Percentiles rank a stretch among this genome's conserved stretches.
These are phyloP conservation scores for Hyaena hyaena DNA, from an alignment of 2,113 vertebrate genomes.

Conservation along the genomic window DNA sequence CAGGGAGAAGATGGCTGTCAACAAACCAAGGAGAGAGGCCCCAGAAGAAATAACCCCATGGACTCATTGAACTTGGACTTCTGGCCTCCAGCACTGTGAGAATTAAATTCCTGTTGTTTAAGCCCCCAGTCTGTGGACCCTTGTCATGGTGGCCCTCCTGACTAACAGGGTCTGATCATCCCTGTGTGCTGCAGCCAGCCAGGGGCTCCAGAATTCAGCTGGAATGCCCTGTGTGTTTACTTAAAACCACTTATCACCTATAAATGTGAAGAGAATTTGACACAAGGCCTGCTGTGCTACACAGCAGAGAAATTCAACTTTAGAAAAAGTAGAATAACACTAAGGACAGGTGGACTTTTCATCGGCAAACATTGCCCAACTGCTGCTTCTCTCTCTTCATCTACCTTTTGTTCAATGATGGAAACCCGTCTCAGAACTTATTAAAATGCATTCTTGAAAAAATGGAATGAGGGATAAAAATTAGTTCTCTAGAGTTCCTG, in stretches of 20 bases:
- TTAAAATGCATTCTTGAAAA: neutral
- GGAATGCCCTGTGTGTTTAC: neutral
- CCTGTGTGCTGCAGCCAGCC: accelerated
- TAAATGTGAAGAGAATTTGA: neutral
- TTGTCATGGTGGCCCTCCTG: accelerated
- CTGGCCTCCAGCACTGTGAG: neutral
- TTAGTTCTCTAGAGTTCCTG: neutral
- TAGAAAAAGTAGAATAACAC: neutral
- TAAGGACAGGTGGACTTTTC: constrained; percentile 9
- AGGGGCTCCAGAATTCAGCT: neutral
- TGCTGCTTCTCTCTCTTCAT: neutral
- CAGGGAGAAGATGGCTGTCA: neutral
- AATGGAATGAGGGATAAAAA: neutral
- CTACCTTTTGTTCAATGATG: neutral
- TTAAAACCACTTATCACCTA: neutral
- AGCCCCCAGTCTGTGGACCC: neutral
- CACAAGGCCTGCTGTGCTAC: neutral
- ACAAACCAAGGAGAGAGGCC: neutral
- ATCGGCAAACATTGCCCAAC: constrained; percentile 51
- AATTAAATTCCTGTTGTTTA: neutral
- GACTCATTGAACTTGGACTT: neutral
- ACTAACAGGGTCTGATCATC: neutral
- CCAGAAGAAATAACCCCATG: neutral
- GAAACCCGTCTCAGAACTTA: neutral
- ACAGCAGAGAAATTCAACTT: constrained; percentile 49